phyloP scores from a whole-genome alignment of 2,113 vertebrate genomes.

The Oreochromis spilurus region DNA sequence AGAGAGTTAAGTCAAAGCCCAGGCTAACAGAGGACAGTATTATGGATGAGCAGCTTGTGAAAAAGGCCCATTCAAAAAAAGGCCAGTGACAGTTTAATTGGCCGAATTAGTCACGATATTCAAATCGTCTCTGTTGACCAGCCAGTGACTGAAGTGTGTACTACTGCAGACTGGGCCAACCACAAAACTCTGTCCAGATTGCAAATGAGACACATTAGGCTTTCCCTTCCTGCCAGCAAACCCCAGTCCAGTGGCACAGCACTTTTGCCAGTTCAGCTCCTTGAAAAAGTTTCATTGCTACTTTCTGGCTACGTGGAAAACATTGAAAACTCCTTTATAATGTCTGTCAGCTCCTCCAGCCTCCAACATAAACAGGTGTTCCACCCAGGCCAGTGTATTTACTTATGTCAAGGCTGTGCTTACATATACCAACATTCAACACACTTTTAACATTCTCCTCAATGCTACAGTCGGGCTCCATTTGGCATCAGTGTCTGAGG shows the following conservation, averaged over 20 bases:
- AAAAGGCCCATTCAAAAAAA: conserved; percentile 57
- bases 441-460: conserved; percentile 66
- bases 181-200: conserved; percentile 51
- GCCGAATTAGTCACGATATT: conserved; percentile 72
- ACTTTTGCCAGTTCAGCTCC: conserved; percentile 37
- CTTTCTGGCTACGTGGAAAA: conserved; percentile 59
- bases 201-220: conserved; percentile 60
- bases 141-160: conserved; percentile 65
- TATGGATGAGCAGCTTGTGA: conserved; percentile 67
- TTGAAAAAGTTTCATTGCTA: conserved; percentile 53
- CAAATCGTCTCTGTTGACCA: conserved; percentile 60
- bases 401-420: conserved; percentile 68
- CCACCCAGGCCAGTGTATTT: conserved; percentile 63
- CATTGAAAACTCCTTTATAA: conserved; percentile 62
- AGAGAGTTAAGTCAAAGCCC: conserved; percentile 56
- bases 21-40: conserved; percentile 57
- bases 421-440: conserved; percentile 69
- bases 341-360: conserved; percentile 60
- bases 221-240: conserved; percentile 49
- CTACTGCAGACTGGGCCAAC: conserved; percentile 37
- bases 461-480: conserved; percentile 34
- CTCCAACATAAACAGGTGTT: conserved; percentile 74
- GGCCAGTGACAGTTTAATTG: conserved; percentile 69
- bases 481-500: conserved; percentile 52
- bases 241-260: conserved; percentile 35